A percentile compares a stretch with the other conserved stretches of the same genome.
Evolutionary conservation across 2,113 vertebrate genomes (phyloP).

Genomic region (Fregata magnificens): DNA sequence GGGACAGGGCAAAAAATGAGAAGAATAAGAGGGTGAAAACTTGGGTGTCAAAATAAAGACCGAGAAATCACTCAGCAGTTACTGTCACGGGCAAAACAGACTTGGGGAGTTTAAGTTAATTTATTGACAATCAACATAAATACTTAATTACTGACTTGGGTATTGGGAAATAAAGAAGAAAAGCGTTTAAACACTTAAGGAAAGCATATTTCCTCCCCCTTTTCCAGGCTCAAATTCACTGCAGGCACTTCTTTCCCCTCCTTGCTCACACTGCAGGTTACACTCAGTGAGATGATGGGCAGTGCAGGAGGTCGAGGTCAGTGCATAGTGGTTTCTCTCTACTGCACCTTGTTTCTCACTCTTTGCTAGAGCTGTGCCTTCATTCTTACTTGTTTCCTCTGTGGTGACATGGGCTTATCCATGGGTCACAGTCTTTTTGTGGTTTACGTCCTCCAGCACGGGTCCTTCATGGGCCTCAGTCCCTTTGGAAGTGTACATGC

Average conservation of each 20-base stretch:
- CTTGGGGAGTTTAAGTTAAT: neutral
- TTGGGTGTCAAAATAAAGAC: neutral
- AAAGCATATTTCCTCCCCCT: neutral
- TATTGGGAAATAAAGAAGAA: neutral
- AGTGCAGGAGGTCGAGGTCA: neutral
- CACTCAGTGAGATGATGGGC: neutral
- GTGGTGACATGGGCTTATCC: neutral
- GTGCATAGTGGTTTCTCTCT: neutral
- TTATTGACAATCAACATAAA: neutral
- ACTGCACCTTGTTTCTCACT: neutral
- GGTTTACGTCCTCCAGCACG: fast-evolving
- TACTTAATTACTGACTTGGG: neutral
- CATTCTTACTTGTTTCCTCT: neutral
- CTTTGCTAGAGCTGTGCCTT: neutral
- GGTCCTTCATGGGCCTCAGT: neutral
- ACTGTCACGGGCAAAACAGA: neutral
- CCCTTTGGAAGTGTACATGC: neutral
- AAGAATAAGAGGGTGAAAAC: neutral
- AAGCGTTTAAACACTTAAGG: neutral
- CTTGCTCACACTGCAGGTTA: neutral
- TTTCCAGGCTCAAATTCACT: neutral
- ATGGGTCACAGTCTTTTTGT: neutral
- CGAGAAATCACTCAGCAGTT: neutral
- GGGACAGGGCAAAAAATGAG: neutral
- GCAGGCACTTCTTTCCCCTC: neutral